Evolutionary conservation across 2,113 vertebrate species (phyloP).

Genomic region (Leucoraja erinaceus): DNA sequence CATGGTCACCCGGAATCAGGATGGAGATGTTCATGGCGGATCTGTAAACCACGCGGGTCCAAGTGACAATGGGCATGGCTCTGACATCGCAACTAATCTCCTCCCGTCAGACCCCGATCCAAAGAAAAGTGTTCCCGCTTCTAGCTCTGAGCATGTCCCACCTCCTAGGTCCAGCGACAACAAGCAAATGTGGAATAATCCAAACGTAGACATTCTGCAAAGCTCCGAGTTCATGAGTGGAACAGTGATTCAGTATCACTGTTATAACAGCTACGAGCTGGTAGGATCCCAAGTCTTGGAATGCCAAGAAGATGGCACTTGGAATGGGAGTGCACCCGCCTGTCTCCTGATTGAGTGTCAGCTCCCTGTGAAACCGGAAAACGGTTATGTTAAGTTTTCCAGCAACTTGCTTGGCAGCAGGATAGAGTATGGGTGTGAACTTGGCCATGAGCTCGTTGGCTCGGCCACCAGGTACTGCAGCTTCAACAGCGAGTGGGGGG

Average conservation of each 20-base stretch:
- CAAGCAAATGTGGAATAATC: not conserved
- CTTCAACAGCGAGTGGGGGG: constrained; percentile 73
- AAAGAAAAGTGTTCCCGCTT: not conserved
- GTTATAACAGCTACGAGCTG: constrained; percentile 77
- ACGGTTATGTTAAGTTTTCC: constrained; percentile 70
- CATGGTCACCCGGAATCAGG: constrained; percentile 49
- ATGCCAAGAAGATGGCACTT: constrained; percentile 83
- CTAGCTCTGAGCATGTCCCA: not conserved
- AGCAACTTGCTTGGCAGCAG: constrained; percentile 65
- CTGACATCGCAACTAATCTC: not conserved
- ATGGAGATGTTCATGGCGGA: not conserved
- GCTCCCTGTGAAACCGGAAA: constrained; percentile 61
- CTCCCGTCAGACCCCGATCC: not conserved
- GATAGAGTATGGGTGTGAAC: constrained; percentile 70
- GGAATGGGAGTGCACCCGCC: constrained; percentile 83
- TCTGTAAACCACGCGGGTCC: not conserved
- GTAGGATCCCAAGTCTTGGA: constrained; percentile 59
- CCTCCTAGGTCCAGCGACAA: not conserved
- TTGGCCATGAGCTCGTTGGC: constrained; percentile 72
- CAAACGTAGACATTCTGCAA: not conserved
- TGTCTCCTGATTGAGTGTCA: constrained; percentile 77
- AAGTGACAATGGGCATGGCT: not conserved
- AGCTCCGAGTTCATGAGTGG: constrained; percentile 70
- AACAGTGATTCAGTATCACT: constrained; percentile 69
- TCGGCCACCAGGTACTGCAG: constrained; percentile 68